A percentile compares a stretch with the other conserved stretches of the same genome.
Evolutionary conservation across 2,797 vertebrate genomes (phyloP).

Genomic region (Philypnodon macrostomus): DNA sequence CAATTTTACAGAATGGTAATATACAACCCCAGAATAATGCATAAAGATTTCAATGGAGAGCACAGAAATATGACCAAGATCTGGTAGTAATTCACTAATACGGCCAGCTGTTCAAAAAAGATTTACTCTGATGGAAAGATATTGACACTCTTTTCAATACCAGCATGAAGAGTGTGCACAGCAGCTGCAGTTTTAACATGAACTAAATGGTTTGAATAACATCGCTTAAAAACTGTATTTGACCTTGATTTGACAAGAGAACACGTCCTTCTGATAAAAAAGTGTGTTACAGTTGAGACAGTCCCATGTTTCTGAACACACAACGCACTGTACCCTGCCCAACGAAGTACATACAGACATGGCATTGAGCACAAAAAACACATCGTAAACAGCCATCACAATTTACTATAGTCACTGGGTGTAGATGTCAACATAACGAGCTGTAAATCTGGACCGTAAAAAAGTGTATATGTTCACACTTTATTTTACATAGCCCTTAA

Average conservation of each 20-base stretch:
- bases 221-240: conserved; percentile 39
- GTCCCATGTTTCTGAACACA: conserved; percentile 41
- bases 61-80: too few species aligned
- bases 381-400: too few species aligned
- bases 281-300: conserved; percentile 72
- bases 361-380: conserved; percentile 66
- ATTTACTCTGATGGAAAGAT: background rate
- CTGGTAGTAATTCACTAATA: background rate
- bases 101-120: background rate
- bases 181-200: conserved; percentile 10
- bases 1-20: too few species aligned
- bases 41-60: too few species aligned
- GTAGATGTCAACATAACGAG: too few species aligned
- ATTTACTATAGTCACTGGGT: too few species aligned
- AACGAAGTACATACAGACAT: conserved; percentile 61
- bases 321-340: conserved; percentile 63
- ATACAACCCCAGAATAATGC: too few species aligned
- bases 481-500: too few species aligned
- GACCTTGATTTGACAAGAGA: conserved; percentile 65
- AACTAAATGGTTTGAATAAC: conserved; percentile 27
- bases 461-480: too few species aligned
- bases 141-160: background rate
- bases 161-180: conserved; percentile 13
- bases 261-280: conserved; percentile 61
- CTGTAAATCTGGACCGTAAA: too few species aligned